phyloP scores from a whole-genome alignment of 2,113 vertebrate species.

The Muntiacus muntjak region DNA sequence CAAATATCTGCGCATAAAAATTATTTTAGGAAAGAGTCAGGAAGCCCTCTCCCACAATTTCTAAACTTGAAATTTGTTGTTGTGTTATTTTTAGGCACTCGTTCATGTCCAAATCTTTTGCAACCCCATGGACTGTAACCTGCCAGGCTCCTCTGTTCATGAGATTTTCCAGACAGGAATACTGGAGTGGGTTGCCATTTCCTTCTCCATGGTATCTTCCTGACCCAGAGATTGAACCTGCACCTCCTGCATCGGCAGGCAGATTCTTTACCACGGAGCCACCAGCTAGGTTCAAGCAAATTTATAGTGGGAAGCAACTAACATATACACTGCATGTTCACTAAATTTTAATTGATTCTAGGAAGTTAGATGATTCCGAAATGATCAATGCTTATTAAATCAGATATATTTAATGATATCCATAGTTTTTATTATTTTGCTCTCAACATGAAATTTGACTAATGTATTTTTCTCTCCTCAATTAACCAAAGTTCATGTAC shows the following conservation, averaged over 20 bases:
- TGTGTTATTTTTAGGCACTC: neutral
- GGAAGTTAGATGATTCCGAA: slow-evolving; percentile 21
- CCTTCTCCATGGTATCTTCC: neutral
- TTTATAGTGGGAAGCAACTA: neutral
- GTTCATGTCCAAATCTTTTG: neutral
- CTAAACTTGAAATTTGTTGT: neutral
- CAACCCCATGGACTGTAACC: neutral
- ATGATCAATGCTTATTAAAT: neutral
- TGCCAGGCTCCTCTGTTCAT: neutral
- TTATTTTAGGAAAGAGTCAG: neutral
- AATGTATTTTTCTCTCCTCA: neutral
- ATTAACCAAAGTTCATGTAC: neutral
- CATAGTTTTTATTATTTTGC: neutral
- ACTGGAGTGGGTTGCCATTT: neutral
- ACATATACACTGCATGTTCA: neutral
- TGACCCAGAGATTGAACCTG: neutral
- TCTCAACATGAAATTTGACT: slow-evolving; percentile 15
- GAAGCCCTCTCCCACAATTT: neutral
- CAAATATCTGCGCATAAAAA: neutral
- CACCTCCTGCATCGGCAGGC: neutral
- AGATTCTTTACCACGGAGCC: neutral
- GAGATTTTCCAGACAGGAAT: neutral
- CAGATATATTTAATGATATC: neutral
- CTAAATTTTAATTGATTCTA: slow-evolving; percentile 30
- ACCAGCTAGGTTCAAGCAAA: neutral